Conservation (phyloP, 1,140 invertebrate species). For the Orius laevigatus region DNA sequence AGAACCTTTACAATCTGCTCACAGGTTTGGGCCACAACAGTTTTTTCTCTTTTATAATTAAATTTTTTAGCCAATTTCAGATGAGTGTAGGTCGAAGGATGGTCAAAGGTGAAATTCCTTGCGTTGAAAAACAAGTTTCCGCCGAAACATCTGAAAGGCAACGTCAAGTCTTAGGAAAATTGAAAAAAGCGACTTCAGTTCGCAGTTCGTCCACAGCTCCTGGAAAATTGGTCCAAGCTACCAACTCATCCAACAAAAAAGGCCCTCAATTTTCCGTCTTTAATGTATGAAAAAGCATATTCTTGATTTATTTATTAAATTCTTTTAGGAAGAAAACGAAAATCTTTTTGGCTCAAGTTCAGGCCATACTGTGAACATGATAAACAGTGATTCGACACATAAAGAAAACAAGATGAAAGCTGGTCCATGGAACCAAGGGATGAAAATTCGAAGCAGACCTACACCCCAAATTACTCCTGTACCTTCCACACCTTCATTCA, state of each 20-base stretch:
- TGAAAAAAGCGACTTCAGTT: slow-evolving; percentile 25
- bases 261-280: not conserved
- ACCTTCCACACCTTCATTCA: slow-evolving; percentile 19
- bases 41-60: not conserved
- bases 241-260: slow-evolving; percentile 1
- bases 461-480: slow-evolving; percentile 4
- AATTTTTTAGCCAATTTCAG: slow-evolving; percentile 37
- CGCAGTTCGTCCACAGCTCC: slow-evolving; percentile 9
- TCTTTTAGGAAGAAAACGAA: slow-evolving; percentile 2
- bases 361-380: not conserved
- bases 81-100: slow-evolving; percentile 39
- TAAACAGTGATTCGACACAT: slow-evolving; percentile 11
- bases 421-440: slow-evolving; percentile 37
- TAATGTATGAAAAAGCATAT: not conserved
- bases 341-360: not conserved
- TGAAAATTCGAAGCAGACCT: slow-evolving; percentile 7
- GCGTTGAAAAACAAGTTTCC: not conserved
- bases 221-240: slow-evolving; percentile 7
- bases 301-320: not conserved
- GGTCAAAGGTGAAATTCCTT: slow-evolving; percentile 24
- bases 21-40: slow-evolving; percentile 38
- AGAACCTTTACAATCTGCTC: slow-evolving; percentile 52
- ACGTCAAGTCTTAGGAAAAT: slow-evolving; percentile 49
- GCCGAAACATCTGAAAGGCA: slow-evolving; percentile 27
- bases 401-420: slow-evolving; percentile 44